Evolutionary conservation across 2,888 invertebrate species (phyloP).

Genomic region (Herminia tarsipennalis): DNA sequence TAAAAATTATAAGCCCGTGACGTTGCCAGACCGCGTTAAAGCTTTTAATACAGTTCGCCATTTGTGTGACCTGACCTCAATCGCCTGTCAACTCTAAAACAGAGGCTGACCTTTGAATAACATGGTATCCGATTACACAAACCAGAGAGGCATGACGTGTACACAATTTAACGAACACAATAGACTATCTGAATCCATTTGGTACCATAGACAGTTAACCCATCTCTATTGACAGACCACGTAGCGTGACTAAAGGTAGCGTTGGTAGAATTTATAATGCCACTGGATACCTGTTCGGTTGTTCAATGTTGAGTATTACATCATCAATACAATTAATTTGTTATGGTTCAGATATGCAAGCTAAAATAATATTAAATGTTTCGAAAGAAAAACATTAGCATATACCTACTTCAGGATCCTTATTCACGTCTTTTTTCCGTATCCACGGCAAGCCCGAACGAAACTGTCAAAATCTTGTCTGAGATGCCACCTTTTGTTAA

Average conservation of each 20-base stretch:
- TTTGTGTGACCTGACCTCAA: too few species aligned
- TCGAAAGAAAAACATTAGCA: too few species aligned
- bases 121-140: conserved; percentile 10
- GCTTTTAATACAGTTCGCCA: too few species aligned
- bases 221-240: conserved; percentile 29
- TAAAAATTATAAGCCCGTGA: too few species aligned
- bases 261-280: conserved; percentile 21
- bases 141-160: conserved; percentile 25
- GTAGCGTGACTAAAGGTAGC: conserved; percentile 29
- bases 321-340: conserved; percentile 6
- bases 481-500: too few species aligned
- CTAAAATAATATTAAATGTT: not conserved
- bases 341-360: not conserved
- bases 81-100: not conserved
- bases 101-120: not conserved
- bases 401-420: too few species aligned
- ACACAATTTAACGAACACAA: conserved; percentile 31
- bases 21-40: too few species aligned
- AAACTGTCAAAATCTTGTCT: too few species aligned
- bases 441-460: too few species aligned
- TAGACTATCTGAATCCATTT: conserved; percentile 25
- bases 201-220: conserved; percentile 7
- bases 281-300: conserved; percentile 1
- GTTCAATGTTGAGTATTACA: conserved; percentile 2
- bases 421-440: too few species aligned